Base-by-base conservation (phyloP, 2,797 vertebrate species). In the Crocidura indochinensis region DNA sequence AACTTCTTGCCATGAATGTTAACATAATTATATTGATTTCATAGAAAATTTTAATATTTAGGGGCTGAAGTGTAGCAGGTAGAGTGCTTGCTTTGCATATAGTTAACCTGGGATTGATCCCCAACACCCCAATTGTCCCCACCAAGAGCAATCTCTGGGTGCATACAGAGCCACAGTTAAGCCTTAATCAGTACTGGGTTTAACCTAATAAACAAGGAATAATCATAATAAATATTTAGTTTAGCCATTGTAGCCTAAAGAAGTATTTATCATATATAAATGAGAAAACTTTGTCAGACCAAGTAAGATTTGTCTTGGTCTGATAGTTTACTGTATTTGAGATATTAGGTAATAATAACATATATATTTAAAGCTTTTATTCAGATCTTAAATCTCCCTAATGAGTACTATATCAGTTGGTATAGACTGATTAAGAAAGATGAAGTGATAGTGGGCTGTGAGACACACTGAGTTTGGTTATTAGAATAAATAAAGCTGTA, bases 1-100 rank as follows among this genome's bases (percentile, higher is more conserved):
- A 94, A 4, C 94, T 95, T 95, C 88, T 95, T 95, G 20, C 67
- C 44, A 64, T 92, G 90, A 95, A 91, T 93, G 81, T 91, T 92
- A 0, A 69, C 15, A 46, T 80, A 65, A 67, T 90, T 79, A 47
- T 60, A 91, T 81, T 56, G 31, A 56, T 24, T 56, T 44, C 53
- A n/a, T 19, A 20, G 69, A 17, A 31, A 31, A 87, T 95, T 60
- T 8, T 20, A 60, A 60, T 60, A 38, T 38, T 38, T 38, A 60
- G 56, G 53, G 17, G 17, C 19, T 60, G 56, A 8, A 20, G 38
- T 60, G 56, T 17, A 60, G 56, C 56, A 60, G 56, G 19, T 22
- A 19, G 7, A 6, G 19, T 14, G 17, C 12, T 56, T 56, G 53
- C 12, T 17, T 56, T 56, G 53, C 53, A 56, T 15, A 17, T 56